Base-by-base conservation (phyloP, 1,140 invertebrate genomes). In the Oreohelix idahoensis region DNA sequence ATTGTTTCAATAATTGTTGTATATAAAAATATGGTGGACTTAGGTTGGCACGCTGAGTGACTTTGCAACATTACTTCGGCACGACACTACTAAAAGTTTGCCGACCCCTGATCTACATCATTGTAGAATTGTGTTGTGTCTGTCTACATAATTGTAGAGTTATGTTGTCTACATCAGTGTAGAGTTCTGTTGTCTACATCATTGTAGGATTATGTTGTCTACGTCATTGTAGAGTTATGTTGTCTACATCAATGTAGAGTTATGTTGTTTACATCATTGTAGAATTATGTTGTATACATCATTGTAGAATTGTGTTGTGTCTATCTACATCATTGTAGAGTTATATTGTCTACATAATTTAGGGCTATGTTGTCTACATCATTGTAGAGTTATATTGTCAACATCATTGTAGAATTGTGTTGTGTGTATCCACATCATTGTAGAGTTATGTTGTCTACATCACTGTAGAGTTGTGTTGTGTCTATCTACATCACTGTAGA, bases 101-200 rank as follows among this genome's bases (percentile, higher is more conserved):
- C n/a, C n/a, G n/a, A n/a, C n/a, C n/a, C n/a, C n/a, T n/a, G n/a
- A 71, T 35, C 15, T 71, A n/a, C 13, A 71, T 15, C 10, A 20
- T 71, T 35, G 26, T 69, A 8, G 32, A 69, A 11, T n/a, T n/a
- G 11, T 29, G 32, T 35, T 29, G 8, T 69, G 69, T 17, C 15
- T 71, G 11, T 10, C 10, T 71, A 23, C 15, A 71, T 8, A 4
- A 11, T 71, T 71, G 32, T 35, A 4, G 5, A 71, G 1, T n/a
- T 17, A 2, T 26, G 2, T 8, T 2, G 13, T 8, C 32, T 71
- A 23, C 15, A 35, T 35, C 32, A 17, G 4, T 71, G 8, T 11
- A 69, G 5, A 11, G 8, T 11, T 69, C 26, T 69, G 11, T 69
- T 11, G n/a, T 11, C n/a, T 92, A 85, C 82, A 36, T 36, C 15